Base-by-base conservation (phyloP, 2,797 vertebrate genomes). In the Luscinia luscinia region DNA sequence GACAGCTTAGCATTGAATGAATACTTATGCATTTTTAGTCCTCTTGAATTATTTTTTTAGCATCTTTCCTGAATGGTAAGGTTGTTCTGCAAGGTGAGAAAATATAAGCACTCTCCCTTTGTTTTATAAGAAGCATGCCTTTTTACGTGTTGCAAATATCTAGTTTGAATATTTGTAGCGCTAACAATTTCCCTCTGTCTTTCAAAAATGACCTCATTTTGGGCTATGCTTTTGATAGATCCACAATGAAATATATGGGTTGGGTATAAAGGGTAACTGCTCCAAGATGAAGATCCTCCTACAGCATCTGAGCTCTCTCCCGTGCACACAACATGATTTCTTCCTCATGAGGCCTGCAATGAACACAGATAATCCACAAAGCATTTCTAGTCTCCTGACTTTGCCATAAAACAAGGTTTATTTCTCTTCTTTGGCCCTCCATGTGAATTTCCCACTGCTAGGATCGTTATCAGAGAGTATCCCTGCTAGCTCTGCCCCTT, bases 311-410 rank as follows among this genome's bases (percentile, higher is more conserved):
- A 70, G 2, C 22, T 74, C 64, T 77, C 27, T 41, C 24, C 11
- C 22, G 40, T 55, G 59, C 40, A 66, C 30, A 40, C 12, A 63
- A 11, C 1, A 1, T 0, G 0, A 46, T 79, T 92, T 89, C 51
- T 78, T 70, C 57, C 18, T 2, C 0, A 4, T 32, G 38, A 40
- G 0, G 0, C 6, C 74, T 67, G 9, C 1, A 5, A 54, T 14
- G 12, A 70, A 32, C 57, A 36, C 13, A 57, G 17, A 38, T 30
- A 51, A 83, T 38, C 0, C 5, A 26, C 32, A 59, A 26, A 61
- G 5, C 18, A 36, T 74, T 85, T 90, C 34, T 61, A 69, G 9
- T n/a, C 15, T 45, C 12, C 85, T 82, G 62, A 49, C 46, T 83
- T 87, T 72, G 34, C 43, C 51, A 14, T 45, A 68, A 90, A 88